A percentile compares a stretch with the other conserved stretches of the same genome.
These are phyloP conservation scores for Tiliqua scincoides DNA, from an alignment of 2,113 vertebrate species.

Conservation along the genomic window DNA sequence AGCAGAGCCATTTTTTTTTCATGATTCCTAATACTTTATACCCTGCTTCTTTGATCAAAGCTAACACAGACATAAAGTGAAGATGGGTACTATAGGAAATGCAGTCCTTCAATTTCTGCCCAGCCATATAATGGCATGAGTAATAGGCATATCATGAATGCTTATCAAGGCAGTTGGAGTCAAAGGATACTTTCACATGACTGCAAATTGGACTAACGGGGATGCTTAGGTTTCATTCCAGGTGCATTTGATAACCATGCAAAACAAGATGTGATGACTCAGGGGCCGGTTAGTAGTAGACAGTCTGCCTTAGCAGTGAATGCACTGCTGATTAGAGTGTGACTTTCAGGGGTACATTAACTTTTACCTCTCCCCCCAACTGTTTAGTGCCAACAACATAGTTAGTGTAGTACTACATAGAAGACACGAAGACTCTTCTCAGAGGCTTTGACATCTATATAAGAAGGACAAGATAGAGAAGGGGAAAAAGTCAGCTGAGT, in stretches of 20 bases:
- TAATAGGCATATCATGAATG: neutral
- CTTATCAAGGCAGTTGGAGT: constrained; percentile 5
- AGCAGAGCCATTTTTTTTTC: neutral
- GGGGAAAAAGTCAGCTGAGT: too few relatives aligned
- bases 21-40: constrained; percentile 26
- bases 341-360: neutral
- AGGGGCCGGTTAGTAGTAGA: neutral
- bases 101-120: neutral
- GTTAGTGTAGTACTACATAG: neutral
- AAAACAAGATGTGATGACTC: neutral
- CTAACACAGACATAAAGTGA: constrained; percentile 32
- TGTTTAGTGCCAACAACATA: neutral
- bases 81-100: neutral
- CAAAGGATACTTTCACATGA: constrained; percentile 12
- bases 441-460: too few relatives aligned
- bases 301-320: neutral
- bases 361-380: neutral
- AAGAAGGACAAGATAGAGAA: too few relatives aligned
- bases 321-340: neutral
- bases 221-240: constrained; percentile 1
- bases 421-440: too few relatives aligned
- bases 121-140: neutral
- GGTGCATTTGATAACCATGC: neutral
- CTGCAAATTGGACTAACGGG: constrained; percentile 1
- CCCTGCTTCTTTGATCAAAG: constrained; percentile 39